Percentiles rank a stretch among this genome's conserved stretches.
Conservation (phyloP, 2,888 invertebrate species). For the Macaria notata region DNA sequence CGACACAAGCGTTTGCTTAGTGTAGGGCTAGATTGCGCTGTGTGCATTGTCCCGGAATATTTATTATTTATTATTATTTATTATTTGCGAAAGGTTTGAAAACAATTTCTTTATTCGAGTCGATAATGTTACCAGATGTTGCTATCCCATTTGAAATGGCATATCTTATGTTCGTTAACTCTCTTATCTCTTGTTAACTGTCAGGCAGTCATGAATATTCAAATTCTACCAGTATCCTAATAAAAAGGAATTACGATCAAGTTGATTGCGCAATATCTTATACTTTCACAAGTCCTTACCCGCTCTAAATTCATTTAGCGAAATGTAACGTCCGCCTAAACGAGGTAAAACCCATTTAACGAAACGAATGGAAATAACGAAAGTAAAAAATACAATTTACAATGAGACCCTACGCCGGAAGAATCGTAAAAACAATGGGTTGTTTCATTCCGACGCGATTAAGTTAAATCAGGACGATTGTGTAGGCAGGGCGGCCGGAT, state of each 20-base stretch:
- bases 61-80: too few species aligned
- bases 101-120: neutral
- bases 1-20: too few species aligned
- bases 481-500: conserved; percentile 30
- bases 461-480: conserved; percentile 40
- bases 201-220: neutral
- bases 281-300: conserved; percentile 13
- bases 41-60: too few species aligned
- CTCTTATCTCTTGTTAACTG: neutral
- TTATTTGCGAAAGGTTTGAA: neutral
- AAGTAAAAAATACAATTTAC: conserved; percentile 27
- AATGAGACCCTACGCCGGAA: conserved; percentile 24
- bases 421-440: conserved; percentile 41
- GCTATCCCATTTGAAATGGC: neutral
- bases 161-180: neutral
- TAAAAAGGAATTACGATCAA: conserved; percentile 8
- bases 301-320: conserved; percentile 22
- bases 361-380: conserved; percentile 28
- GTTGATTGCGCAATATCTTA: conserved; percentile 13
- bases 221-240: neutral
- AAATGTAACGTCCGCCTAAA: conserved; percentile 27
- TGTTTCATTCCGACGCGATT: conserved; percentile 38
- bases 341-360: conserved; percentile 22
- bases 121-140: neutral
- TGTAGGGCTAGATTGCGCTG: too few species aligned